Base-by-base conservation (phyloP, 2,797 vertebrate species). In the Enteromius radiatus region DNA sequence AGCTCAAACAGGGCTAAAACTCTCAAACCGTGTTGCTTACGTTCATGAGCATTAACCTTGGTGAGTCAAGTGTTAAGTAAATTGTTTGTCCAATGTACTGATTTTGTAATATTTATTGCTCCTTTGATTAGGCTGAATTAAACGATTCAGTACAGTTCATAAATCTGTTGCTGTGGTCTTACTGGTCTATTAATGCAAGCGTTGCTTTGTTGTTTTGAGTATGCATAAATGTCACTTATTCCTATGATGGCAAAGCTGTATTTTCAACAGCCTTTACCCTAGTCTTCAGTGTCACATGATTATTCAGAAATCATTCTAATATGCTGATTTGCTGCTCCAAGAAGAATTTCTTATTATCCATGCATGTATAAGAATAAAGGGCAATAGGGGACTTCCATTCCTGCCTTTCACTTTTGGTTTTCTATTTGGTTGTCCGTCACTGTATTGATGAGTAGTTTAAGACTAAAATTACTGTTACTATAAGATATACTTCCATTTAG, bases 1-100 rank as follows among this genome's bases (percentile, higher is more conserved):
- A 28, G 21, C 28, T 47, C 19, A 59, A 28, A 59, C 26, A 59
- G 28, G 47, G 5, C 31, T 15, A 1, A 63, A 31, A 63, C 59
- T 17, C 14, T 63, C 28, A 63, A 63, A 78, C 21, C 10, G 15
- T 49, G 6, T 41, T 31, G 17, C 49, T 80, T 41, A 4, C 41
- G 23, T 80, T 28, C 54, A 19, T 61, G 54, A 47, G 67, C n/a
- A n/a, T 3, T 80, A 26, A 80, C 54, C 52, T 31, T 80, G 78
- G 49, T 36, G 17, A 68, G 47, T 79, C 76, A 43, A 68, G 31
- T 4, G 38, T 28, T 59, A 4, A 26, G 8, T 21, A 10, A 10
- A 69, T 26, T 12, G 7, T 71, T 80, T 63, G 21, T 33, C 7
- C 26, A 10, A 3, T 23, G 1, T 17, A 15, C 31, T 15, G 7